Conservation (phyloP, 2,113 vertebrate genomes). For the Syrmaticus mikado region DNA sequence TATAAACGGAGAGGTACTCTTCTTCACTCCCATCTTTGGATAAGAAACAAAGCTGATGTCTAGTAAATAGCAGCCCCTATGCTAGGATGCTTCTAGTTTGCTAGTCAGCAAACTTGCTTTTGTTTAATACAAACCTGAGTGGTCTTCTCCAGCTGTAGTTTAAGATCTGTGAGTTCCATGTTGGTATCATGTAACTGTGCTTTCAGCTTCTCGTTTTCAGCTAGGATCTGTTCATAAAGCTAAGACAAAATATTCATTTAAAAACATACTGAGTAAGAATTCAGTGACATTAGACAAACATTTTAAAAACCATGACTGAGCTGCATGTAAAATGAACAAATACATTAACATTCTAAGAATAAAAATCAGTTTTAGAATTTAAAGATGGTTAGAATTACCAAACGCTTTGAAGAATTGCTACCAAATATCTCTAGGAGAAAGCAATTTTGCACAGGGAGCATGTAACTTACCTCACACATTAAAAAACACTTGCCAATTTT, state of each 20-base stretch:
- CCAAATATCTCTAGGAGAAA: background rate
- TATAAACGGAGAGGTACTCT: background rate
- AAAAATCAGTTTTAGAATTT: background rate
- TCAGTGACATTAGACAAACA: background rate
- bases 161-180: constrained; percentile 93
- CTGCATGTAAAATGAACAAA: background rate
- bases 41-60: background rate
- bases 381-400: background rate
- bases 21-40: background rate
- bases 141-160: constrained; percentile 95
- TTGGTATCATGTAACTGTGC: constrained; percentile 96
- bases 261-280: background rate
- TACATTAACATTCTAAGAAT: background rate
- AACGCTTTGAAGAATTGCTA: background rate
- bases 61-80: background rate
- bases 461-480: background rate
- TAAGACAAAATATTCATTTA: constrained; percentile 64
- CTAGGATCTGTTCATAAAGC: constrained; percentile 98
- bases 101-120: too few relatives aligned
- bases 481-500: background rate
- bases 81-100: background rate
- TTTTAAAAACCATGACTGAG: background rate
- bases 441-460: background rate
- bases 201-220: constrained; percentile 98
- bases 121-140: constrained; percentile 86